Base-by-base conservation (phyloP, 2,888 invertebrate species). In the Cylindroiulus punctatus region DNA sequence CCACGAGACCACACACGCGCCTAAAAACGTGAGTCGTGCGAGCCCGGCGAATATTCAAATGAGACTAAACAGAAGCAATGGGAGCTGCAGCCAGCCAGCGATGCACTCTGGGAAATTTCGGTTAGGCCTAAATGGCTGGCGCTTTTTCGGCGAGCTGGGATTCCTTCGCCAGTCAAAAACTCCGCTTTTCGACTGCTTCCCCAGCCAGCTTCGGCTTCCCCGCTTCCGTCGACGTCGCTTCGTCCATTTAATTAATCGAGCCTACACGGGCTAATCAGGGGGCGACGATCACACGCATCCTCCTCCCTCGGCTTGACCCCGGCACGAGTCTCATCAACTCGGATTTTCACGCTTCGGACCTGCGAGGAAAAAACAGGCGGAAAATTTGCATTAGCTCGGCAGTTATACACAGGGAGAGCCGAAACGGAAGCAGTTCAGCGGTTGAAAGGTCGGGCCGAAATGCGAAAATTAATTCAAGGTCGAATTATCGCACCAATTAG, bases 141-240 rank as follows among this genome's bases (percentile, higher is more conserved):
- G 52, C n/a, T 65, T 22, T 65, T 65, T 65, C 4, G 17, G 52
- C 2, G 47, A 8, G 19, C 52, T 57, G 52, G n/a, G 17, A 57
- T n/a, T 26, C 52, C 52, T 19, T 36, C 3, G 36, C 36, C 7
- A 7, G 36, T 36, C 3, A 7, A 36, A 36, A 36, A 36, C 3
- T 36, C 36, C 3, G 36, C 19, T 17, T 52, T 52, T 52, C 22
- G 65, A 22, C 65, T n/a, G 22, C n/a, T 22, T 22, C 65, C 65
- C 57, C 57, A n/a, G 57, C 57, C 57, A 57, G n/a, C 57, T 57
- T 57, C 65, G 65, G 65, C 65, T 65, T 65, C 65, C 22, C 65
- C 65, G 22, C 65, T 19, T 19, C 57, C 57, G 22, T 65, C n/a
- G 1, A 65, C 36, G 36, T 36, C 36, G 36, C 36, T 36, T 36